phyloP scores from a whole-genome alignment of 2,113 vertebrate genomes.

The Scolopax mira region DNA sequence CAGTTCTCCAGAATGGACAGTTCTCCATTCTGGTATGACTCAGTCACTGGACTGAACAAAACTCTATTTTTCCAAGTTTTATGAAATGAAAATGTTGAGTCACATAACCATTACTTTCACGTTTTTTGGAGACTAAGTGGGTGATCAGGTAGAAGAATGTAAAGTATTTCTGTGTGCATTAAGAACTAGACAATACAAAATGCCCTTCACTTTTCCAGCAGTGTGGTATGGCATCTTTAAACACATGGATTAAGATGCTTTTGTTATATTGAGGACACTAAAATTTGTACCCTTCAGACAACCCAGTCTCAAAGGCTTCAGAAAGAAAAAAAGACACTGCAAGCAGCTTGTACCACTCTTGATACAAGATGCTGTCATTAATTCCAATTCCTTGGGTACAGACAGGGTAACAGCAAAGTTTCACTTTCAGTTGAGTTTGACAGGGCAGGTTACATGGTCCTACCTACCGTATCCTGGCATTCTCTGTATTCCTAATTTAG shows the following conservation, averaged over 20 bases:
- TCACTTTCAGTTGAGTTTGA: not conserved
- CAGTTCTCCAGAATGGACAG: not conserved
- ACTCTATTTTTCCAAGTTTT: too few relatives aligned
- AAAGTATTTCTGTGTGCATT: not conserved
- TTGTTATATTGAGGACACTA: not conserved
- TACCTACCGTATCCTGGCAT: not conserved
- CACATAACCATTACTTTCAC: not conserved
- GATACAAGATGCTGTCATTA: not conserved
- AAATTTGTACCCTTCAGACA: not conserved
- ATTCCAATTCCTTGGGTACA: not conserved
- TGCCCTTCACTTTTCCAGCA: not conserved
- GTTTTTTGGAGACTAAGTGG: too few relatives aligned
- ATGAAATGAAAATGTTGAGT: not conserved
- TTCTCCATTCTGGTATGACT: too few relatives aligned
- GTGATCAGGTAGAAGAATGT: too few relatives aligned
- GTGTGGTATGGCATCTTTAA: not conserved
- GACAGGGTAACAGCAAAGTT: not conserved
- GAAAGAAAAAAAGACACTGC: not conserved
- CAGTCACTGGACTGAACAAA: too few relatives aligned
- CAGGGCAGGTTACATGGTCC: fast-evolving
- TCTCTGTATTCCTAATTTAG: not conserved
- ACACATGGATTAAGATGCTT: not conserved
- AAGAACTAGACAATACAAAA: not conserved
- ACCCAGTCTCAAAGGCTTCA: not conserved
- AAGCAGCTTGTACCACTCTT: too few relatives aligned